These are phyloP conservation scores for Zelostemma sp. DNA, from an alignment of 1,140 invertebrate species.

Conservation along the genomic window DNA sequence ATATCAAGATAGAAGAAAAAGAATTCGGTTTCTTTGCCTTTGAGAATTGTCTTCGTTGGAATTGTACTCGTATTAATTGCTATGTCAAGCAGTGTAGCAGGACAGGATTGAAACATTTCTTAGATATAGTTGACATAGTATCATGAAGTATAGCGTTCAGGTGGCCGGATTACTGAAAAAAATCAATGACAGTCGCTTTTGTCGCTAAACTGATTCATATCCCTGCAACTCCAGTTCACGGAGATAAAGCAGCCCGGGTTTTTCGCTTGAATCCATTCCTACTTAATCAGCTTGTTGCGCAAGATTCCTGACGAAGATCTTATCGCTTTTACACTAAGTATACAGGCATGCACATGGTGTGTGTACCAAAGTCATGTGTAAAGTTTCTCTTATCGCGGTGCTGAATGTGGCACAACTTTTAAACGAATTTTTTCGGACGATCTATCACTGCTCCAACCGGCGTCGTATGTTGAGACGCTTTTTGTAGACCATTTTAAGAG, in stretches of 20 bases:
- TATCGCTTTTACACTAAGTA: constrained; percentile 31
- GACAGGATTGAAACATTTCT: no score
- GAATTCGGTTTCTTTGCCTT: no score
- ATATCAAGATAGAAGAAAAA: no score
- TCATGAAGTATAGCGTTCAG: constrained; percentile 11
- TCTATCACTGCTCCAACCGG: no score
- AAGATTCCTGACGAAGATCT: constrained; percentile 37
- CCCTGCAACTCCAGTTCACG: constrained; percentile 22
- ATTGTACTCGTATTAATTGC: no score
- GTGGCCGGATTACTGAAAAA: constrained; percentile 11
- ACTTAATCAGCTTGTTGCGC: constrained; percentile 35
- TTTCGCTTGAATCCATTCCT: constrained; percentile 35
- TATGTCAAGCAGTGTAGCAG: no score
- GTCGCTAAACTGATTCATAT: constrained; percentile 48
- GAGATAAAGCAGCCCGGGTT: constrained; percentile 41
- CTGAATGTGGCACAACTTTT: no score
- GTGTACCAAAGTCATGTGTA: constrained; percentile 12
- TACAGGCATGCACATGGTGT: constrained; percentile 24
- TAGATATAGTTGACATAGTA: no score
- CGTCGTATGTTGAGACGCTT: no score
- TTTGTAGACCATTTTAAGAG: no score
- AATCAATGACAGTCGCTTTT: constrained; percentile 26
- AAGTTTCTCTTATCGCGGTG: constrained; percentile 17
- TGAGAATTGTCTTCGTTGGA: no score
- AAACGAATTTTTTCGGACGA: no score